Evolutionary conservation across 2,113 vertebrate species (phyloP).

Genomic region (Baryphthengus martii): DNA sequence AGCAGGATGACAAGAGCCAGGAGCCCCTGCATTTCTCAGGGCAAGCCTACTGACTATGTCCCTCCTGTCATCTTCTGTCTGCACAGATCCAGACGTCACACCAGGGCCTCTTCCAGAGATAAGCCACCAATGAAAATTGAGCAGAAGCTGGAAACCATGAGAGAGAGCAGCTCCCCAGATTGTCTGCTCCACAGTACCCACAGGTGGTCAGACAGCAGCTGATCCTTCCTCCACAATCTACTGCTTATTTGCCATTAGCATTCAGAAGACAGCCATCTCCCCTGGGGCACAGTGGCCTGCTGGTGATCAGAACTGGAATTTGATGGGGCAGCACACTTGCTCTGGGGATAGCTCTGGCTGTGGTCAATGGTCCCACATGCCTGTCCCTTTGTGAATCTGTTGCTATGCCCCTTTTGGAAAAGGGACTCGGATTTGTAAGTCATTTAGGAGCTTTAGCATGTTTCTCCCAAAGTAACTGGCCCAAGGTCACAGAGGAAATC

Average conservation of each 20-base stretch:
- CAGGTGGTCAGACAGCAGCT: neutral
- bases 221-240: neutral
- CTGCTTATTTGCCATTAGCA: neutral
- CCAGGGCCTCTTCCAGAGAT: neutral
- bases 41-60: neutral
- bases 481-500: conserved; percentile 43
- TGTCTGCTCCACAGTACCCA: neutral
- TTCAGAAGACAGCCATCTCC: neutral
- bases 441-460: conserved; percentile 19
- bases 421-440: neutral
- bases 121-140: fast-evolving
- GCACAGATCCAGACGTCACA: neutral
- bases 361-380: neutral
- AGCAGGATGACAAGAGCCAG: neutral
- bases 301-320: neutral
- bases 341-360: neutral
- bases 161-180: neutral
- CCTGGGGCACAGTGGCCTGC: fast-evolving
- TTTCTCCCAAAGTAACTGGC: conserved; percentile 35
- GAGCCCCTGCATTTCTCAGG: neutral
- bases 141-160: neutral
- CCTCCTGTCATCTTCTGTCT: neutral
- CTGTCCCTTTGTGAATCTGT: neutral
- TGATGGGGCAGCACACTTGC: neutral
- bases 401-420: neutral